These are phyloP conservation scores for Pycnonotus jocosus DNA, from an alignment of 2,113 vertebrate species.

Conservation along the genomic window DNA sequence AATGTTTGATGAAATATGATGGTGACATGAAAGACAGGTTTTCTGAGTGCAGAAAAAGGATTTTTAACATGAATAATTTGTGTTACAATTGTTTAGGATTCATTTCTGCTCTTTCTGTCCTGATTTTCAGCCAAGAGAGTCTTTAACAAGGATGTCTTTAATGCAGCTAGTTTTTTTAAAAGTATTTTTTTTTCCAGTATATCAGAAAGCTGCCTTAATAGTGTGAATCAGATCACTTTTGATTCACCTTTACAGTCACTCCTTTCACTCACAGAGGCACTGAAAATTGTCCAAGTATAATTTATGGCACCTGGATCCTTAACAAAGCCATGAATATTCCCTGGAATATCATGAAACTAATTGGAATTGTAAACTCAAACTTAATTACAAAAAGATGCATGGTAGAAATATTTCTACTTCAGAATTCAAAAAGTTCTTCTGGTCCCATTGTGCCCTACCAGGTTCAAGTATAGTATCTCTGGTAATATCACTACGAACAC, in stretches of 20 bases:
- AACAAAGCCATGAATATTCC: background rate
- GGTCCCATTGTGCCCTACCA: background rate
- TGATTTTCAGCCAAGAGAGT: background rate
- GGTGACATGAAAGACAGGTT: background rate
- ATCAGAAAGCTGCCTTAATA: background rate
- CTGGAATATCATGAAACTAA: background rate
- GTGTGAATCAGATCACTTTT: background rate
- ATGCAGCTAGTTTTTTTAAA: background rate
- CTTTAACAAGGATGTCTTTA: background rate
- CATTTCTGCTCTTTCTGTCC: background rate
- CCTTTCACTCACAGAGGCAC: background rate
- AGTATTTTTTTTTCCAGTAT: background rate
- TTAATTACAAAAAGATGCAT: background rate
- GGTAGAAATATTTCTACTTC: background rate
- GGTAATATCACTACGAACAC: background rate
- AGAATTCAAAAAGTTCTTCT: background rate
- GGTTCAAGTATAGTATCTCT: background rate
- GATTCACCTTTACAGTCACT: background rate
- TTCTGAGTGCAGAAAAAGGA: background rate
- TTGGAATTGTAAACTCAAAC: background rate
- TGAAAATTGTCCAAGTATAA: background rate
- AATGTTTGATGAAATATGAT: background rate
- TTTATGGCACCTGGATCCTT: background rate
- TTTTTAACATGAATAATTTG: background rate
- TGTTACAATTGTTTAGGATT: background rate